Base-by-base conservation (phyloP, 2,797 vertebrate species). In the Sylvia borin region DNA sequence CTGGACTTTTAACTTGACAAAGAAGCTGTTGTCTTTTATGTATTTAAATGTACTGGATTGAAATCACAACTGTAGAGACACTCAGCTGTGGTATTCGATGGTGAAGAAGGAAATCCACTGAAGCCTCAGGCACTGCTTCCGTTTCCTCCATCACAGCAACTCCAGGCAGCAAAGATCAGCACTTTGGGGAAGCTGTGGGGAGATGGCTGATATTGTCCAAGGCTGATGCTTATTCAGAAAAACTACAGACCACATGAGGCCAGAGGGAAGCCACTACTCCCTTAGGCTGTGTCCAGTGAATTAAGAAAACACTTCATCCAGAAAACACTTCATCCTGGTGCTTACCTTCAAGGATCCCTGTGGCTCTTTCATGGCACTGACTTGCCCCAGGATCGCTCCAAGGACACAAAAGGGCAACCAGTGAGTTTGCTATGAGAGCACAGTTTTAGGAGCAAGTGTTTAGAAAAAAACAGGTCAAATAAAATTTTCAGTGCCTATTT, bases 241-340 rank as follows among this genome's bases (percentile, higher is more conserved):
- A 55, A 26, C 0, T 9, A 20, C 0, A 22, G 36, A 19, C 7
- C 1, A 0, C 26, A 11, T 13, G 15, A 43, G 26, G 7, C 18
- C 20, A 26, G 15, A 45, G 26, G 19, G 29, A 74, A 43, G 40
- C 40, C 21, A 74, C 21, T 5, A 17, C 4, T 43, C 5, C 22
- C 86, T 43, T 36, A n/a, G 47, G 21, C 9, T 27, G 1, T 36
- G 8, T 18, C 29, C 29, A 20, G 6, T 34, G 34, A 58, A 62
- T 5, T 45, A 10, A 66, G 27, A 45, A 73, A 73, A 48, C 18
- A 38, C 2, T 38, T 70, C 7, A 68, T 34, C 18, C 45, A 60
- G 31, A 47, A 73, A 60, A 48, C 19, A 48, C 8, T 27, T 73
- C 5, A 55, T 24, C 14, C 31, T 55, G 3, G 14, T 25, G 7